Evolutionary conservation across 2,888 invertebrate species (phyloP), one percentile per base, ranked within the genome.

Genomic region (Augiades crinisus): DNA sequence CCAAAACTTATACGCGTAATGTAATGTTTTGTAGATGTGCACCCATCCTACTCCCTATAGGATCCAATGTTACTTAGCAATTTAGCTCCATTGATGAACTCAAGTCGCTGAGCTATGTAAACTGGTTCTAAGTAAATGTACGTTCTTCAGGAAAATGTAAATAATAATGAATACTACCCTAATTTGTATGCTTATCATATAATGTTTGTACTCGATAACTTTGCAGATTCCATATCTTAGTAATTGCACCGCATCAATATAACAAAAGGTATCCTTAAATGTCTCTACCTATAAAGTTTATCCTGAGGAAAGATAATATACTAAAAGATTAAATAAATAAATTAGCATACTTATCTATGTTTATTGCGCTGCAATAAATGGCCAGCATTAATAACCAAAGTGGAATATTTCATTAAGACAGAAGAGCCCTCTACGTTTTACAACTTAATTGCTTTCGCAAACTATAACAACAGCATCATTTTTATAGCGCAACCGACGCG

Each of bases 391-490:
- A 81, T 81, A 78, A 63, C 77, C 73, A 74, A 72, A 75, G 73
- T 72, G 72, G 76, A 78, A 83, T 82, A 84, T 85, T 85, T 83
- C 79, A 84, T 86, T 82, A 78, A 77, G 77, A 78, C 77, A 74
- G 78, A 70, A 67, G 73, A 74, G 75, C 71, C 75, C 75, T 77
- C 78, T 80, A 76, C 81, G 74, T 80, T 88, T 88, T 82, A 88
- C 80, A 79, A 77, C 85, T 81, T 88, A 86, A 88, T 88, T 81
- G 80, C 77, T 72, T 75, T 84, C 71, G 86, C 83, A 82, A 87
- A 85, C 78, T 84, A 82, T 83, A 84, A 79, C 81, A 75, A 78
- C 82, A 76, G 78, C 72, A 74, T 78, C 76, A 72, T 83, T 87
- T 85, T 87, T 88, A 87, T 77, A 70, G 68, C 72, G 59, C 64